Evolutionary conservation across 1,140 invertebrate genomes (phyloP).

Genomic region (Xylocopa sonorina): DNA sequence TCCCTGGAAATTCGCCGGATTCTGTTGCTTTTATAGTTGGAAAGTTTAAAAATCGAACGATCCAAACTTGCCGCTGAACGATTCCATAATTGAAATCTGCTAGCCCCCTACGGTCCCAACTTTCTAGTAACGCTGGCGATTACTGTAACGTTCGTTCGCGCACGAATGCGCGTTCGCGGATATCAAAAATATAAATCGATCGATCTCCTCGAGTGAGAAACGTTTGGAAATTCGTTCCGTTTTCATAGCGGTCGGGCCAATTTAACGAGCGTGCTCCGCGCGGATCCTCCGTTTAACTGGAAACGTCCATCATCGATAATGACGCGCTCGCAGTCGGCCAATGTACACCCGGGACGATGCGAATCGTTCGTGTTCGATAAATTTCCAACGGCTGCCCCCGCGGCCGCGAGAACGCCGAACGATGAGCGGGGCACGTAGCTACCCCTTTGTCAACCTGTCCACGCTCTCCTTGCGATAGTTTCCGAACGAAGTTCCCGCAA

Average conservation of each 20-base stretch:
- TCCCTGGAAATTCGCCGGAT: not conserved
- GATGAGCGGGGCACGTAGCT: slow-evolving; percentile 43
- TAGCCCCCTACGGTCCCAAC: too few species aligned
- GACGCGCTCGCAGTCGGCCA: not conserved
- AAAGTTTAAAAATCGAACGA: too few species aligned
- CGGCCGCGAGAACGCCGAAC: not conserved
- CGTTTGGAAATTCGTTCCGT: not conserved
- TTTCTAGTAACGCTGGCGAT: too few species aligned
- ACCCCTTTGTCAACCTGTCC: slow-evolving; percentile 49
- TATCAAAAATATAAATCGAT: not conserved
- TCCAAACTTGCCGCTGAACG: too few species aligned
- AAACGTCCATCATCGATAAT: slow-evolving; percentile 37
- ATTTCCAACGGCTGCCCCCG: slow-evolving; percentile 14
- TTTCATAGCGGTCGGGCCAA: too few species aligned
- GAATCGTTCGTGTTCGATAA: slow-evolving; percentile 41
- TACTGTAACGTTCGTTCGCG: too few species aligned
- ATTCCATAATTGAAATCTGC: too few species aligned
- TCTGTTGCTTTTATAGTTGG: not conserved
- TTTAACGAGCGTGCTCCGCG: not conserved
- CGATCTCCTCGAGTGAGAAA: not conserved
- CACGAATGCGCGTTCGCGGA: too few species aligned
- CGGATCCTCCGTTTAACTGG: not conserved
- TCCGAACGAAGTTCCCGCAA: slow-evolving; percentile 18
- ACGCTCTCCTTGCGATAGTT: slow-evolving; percentile 37
- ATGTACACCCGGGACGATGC: not conserved